Evolutionary conservation across 2,888 invertebrate genomes (phyloP).

Genomic region (Scaptodrosophila latifasciaeformis): DNA sequence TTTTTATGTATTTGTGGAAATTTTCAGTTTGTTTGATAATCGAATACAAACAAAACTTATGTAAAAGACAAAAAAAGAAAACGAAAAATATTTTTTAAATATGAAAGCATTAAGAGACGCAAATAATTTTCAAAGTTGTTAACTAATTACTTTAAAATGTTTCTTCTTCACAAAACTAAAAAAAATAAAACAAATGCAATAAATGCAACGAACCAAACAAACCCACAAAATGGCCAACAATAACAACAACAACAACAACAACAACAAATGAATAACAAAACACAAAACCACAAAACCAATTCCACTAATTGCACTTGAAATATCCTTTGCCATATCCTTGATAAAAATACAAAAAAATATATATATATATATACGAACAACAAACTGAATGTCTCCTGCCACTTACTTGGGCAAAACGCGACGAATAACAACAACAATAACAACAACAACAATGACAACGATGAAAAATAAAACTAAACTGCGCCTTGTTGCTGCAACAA

Average conservation of each 20-base stretch:
- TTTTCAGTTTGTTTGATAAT: conserved; percentile 10
- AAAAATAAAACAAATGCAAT: conserved; percentile 23
- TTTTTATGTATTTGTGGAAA: neutral
- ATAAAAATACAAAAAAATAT: no score
- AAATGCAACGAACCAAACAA: conserved; percentile 20
- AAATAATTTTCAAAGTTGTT: no score
- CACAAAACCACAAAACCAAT: conserved; percentile 52
- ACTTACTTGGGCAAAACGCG: conserved; percentile 52
- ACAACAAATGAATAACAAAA: no score
- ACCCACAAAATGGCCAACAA: conserved; percentile 40
- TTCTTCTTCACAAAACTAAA: conserved; percentile 37
- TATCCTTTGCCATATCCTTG: conserved; percentile 53
- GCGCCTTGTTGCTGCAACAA: conserved; percentile 27
- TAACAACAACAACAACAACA: conserved; percentile 20
- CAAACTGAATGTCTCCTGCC: no score
- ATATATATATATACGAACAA: conserved; percentile 14
- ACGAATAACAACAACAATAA: no score
- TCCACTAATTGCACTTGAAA: conserved; percentile 71
- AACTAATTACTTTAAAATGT: conserved; percentile 55
- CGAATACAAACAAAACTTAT: conserved; percentile 1
- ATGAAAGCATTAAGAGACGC: no score
- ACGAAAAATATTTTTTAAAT: conserved; percentile 14
- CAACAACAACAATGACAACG: conserved; percentile 24
- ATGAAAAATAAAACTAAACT: conserved; percentile 28
- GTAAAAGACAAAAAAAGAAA: conserved; percentile 10